Evolutionary conservation across 2,888 invertebrate genomes (phyloP), one percentile per base, ranked within the genome.

Genomic region (Globia sparganii): DNA sequence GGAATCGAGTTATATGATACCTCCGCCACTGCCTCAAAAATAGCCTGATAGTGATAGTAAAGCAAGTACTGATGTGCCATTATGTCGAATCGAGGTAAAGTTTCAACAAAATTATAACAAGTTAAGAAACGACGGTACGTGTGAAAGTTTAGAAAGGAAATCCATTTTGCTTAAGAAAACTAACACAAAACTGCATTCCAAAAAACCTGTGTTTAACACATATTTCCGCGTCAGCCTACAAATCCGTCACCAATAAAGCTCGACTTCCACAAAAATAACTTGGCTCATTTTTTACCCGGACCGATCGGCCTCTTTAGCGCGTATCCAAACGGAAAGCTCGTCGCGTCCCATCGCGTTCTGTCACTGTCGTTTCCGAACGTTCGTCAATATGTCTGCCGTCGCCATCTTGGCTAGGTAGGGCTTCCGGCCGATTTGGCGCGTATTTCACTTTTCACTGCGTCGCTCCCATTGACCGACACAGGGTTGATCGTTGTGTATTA

Each of bases 351-450:
- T 89, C 88, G 89, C 90, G 89, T 86, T 93, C 87, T 78, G 91
- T 94, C 93, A 93, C 89, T 88, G 93, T 94, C 93, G 87, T 78
- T 84, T 87, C 88, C 81, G 87, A 86, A 90, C 89, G 90, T 88
- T 80, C 86, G 82, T 88, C 92, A 88, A 93, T 94, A 93, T 91
- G 91, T 93, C 91, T 88, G 77, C 79, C 87, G 83, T 78, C 85
- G 86, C 87, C 88, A 86, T 88, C 88, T 86, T 88, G 87, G 86
- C 83, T 78, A 87, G 86, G 88, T 89, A 84, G 89, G 85, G 86
- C 85, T 88, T 88, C 88, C 88, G 83, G 78, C 84, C 87, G 88
- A 88, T 89, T 89, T 86, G 83, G 83, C 85, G 86, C 89, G 86
- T 86, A 88, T 89, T 88, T 88, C 88, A 90, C 88, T 87, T 89